Evolutionary conservation across 2,113 vertebrate species (phyloP).

Genomic region (Menidia beryllina): DNA sequence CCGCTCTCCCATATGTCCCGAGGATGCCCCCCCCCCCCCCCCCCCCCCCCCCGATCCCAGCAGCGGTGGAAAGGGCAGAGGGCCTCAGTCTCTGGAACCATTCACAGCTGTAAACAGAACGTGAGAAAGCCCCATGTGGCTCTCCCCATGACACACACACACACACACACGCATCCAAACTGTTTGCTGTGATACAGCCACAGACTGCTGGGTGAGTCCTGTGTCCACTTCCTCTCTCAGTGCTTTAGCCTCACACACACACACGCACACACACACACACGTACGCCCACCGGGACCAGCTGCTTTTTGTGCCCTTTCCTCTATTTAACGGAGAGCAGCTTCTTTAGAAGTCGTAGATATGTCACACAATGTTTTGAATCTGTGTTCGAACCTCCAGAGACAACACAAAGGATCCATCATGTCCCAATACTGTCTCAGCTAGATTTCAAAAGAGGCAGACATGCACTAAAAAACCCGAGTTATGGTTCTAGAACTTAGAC

Average conservation of each 20-base stretch:
- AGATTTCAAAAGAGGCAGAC: too few relatives aligned
- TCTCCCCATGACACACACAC: slow-evolving; percentile 73
- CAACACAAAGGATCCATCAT: too few relatives aligned
- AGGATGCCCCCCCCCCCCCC: not conserved
- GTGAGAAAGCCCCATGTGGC: slow-evolving; percentile 82
- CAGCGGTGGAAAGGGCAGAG: slow-evolving; percentile 71
- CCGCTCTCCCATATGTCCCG: slow-evolving; percentile 27
- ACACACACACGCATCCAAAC: slow-evolving; percentile 47
- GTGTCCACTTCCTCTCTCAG: slow-evolving; percentile 67
- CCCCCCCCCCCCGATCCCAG: slow-evolving; percentile 44
- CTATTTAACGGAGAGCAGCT: slow-evolving; percentile 36
- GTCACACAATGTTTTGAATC: too few relatives aligned
- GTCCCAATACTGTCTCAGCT: not conserved
- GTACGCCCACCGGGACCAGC: slow-evolving; percentile 47
- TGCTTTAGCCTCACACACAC: slow-evolving; percentile 22
- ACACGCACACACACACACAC: slow-evolving; percentile 33
- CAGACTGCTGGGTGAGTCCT: slow-evolving; percentile 55
- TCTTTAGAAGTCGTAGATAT: too few relatives aligned
- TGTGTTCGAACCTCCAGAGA: not conserved
- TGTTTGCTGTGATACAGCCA: slow-evolving; percentile 68
- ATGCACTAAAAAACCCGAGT: too few relatives aligned
- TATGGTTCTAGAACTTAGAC: too few relatives aligned
- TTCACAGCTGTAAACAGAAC: slow-evolving; percentile 84
- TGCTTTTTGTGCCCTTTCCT: slow-evolving; percentile 60
- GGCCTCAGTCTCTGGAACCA: slow-evolving; percentile 74